Evolutionary conservation across 2,113 vertebrate species (phyloP), one percentile per base, ranked within the genome.

Genomic region (Heterotilapia buettikoferi): DNA sequence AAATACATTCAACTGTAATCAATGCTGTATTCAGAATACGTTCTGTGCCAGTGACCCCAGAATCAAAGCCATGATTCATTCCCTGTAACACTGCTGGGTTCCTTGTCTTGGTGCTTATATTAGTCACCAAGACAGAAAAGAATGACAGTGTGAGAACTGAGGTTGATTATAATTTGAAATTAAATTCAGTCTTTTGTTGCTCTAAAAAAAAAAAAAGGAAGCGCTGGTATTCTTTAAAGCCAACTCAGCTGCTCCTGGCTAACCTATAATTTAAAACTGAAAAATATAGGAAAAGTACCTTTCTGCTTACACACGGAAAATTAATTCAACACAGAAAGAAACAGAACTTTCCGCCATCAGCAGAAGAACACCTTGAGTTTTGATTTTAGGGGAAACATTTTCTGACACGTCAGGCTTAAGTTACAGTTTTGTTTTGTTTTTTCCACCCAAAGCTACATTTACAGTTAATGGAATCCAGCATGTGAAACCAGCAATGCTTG

Each of bases 151-250:
- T 26, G 61, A 85, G 86, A 89, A 56, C 6, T 36, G 50, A 81
- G 76, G 38, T 33, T 87, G 73, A 84, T 90, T 88, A 88, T 83
- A 61, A 86, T 88, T 63, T 78, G 12, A 89, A 86, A 26, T 26
- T 78, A 79, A 86, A 86, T 83, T 53, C n/a, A 86, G 82, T 86
- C 87, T 86, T 90, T 88, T 89, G 85, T 83, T 89, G 78, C 68
- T 89, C 68, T 24, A 1, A 12, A 10, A 18, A 7, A 2, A n/a
- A 63, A 38, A 80, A 43, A 0, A 0, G 1, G 31, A 43, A 85
- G 56, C 59, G 79, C 56, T 57, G 38, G 29, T 83, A 82, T 79
- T 80, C 53, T 82, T 71, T 82, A 29, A 24, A 80, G 43, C 47
- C 31, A 63, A 47, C 59, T 50, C n/a, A 73, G 86, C 33, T 24